A percentile compares a stretch with the other conserved stretches of the same genome.
Conservation (phyloP, 2,888 invertebrate genomes). For the Lacanobia oleracea region DNA sequence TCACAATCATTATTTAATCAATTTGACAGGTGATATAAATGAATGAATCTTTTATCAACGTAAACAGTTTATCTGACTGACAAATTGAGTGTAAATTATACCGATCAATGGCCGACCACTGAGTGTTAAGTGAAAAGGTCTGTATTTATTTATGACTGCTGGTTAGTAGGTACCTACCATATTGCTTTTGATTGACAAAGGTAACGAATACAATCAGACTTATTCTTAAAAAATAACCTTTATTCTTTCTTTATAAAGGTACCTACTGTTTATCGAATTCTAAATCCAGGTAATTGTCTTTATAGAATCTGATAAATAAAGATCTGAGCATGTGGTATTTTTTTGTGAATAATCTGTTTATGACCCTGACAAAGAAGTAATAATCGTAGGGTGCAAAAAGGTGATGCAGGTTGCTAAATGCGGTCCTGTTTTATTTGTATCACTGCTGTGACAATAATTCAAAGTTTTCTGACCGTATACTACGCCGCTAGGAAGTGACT, state of each 20-base stretch:
- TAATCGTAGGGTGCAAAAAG: not conserved
- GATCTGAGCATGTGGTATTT: no score
- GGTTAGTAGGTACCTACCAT: not conserved
- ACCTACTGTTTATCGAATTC: no score
- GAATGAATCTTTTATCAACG: slow-evolving; percentile 32
- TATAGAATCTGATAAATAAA: no score
- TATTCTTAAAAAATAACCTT: no score
- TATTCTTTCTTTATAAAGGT: no score
- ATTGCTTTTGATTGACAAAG: not conserved
- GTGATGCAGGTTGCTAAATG: not conserved
- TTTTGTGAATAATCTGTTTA: not conserved
- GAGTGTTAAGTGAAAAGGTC: slow-evolving; percentile 34
- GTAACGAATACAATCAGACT: not conserved
- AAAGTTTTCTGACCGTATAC: not conserved
- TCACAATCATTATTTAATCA: slow-evolving; percentile 1
- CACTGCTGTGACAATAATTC: not conserved
- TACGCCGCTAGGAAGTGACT: not conserved
- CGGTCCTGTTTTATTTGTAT: not conserved
- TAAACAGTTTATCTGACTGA: slow-evolving; percentile 32
- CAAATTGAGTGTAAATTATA: slow-evolving; percentile 49
- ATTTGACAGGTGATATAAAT: slow-evolving; percentile 48
- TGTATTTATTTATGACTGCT: slow-evolving; percentile 23
- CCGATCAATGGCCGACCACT: slow-evolving; percentile 25
- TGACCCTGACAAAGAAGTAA: no score
- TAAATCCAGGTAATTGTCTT: no score